These are phyloP conservation scores for Eudorcas thomsonii DNA, from an alignment of 2,113 vertebrate species.

Conservation along the genomic window DNA sequence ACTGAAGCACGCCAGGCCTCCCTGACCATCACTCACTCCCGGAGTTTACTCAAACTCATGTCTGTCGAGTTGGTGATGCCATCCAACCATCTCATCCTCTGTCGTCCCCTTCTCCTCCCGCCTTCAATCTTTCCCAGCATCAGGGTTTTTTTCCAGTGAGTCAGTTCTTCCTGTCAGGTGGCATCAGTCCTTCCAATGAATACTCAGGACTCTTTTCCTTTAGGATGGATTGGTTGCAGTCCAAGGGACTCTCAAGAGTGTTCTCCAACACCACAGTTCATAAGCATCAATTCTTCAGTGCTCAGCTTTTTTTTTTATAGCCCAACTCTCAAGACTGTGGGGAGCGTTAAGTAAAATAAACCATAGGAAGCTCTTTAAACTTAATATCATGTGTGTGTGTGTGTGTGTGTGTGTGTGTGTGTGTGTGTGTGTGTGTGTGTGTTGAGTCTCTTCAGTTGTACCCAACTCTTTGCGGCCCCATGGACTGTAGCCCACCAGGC, in stretches of 20 bases:
- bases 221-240: background rate
- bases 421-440: background rate
- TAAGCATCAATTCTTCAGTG: background rate
- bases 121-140: background rate
- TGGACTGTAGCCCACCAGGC: background rate
- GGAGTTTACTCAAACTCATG: background rate
- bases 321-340: background rate
- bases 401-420: background rate
- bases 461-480: accelerated
- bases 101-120: background rate
- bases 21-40: background rate
- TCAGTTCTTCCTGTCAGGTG: background rate
- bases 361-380: background rate
- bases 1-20: background rate
- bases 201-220: background rate
- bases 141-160: background rate
- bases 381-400: background rate
- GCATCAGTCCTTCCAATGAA: background rate
- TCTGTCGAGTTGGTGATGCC: background rate
- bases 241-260: background rate
- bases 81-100: background rate
- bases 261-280: background rate
- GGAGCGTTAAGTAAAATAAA: background rate
- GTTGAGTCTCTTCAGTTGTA: background rate
- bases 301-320: background rate